Conservation (phyloP, 2,888 invertebrate genomes). For the Brenthis hecate region DNA sequence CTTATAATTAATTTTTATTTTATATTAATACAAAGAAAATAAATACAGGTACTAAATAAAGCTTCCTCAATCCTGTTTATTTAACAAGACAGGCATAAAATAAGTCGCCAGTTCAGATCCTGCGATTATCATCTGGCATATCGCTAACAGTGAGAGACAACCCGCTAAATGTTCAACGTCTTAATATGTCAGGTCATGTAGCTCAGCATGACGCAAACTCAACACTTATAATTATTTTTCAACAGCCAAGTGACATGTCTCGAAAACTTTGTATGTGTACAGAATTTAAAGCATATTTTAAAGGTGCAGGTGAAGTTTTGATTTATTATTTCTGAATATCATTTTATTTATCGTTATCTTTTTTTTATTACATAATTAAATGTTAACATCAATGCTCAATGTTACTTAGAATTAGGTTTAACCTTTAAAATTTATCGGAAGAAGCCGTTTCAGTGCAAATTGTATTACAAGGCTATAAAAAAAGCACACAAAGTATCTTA, state of each 20-base stretch:
- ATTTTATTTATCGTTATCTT: background rate
- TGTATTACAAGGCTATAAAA: conserved; percentile 17
- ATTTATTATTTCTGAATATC: background rate
- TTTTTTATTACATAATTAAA: background rate
- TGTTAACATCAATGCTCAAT: background rate
- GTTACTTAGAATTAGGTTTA: conserved; percentile 17
- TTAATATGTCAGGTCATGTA: conserved; percentile 75
- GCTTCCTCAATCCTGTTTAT: conserved; percentile 46
- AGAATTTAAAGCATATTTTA: background rate
- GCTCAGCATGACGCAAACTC: conserved; percentile 72
- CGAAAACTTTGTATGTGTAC: conserved; percentile 8
- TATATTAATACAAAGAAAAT: conserved; percentile 15
- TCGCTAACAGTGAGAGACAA: conserved; percentile 67
- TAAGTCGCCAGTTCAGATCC: conserved; percentile 65
- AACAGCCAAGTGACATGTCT: conserved; percentile 64
- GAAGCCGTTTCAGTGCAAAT: conserved; percentile 23
- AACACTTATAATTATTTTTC: conserved; percentile 74
- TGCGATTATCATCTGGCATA: conserved; percentile 69
- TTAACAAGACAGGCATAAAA: conserved; percentile 77
- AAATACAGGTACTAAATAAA: conserved; percentile 33
- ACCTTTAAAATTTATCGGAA: conserved; percentile 23
- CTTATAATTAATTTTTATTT: too few relatives aligned
- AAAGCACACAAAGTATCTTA: conserved; percentile 28
- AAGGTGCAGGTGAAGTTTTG: background rate
- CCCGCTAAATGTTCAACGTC: conserved; percentile 70